Evolutionary conservation across 2,113 vertebrate species (phyloP).

Genomic region (Loxodonta africana): DNA sequence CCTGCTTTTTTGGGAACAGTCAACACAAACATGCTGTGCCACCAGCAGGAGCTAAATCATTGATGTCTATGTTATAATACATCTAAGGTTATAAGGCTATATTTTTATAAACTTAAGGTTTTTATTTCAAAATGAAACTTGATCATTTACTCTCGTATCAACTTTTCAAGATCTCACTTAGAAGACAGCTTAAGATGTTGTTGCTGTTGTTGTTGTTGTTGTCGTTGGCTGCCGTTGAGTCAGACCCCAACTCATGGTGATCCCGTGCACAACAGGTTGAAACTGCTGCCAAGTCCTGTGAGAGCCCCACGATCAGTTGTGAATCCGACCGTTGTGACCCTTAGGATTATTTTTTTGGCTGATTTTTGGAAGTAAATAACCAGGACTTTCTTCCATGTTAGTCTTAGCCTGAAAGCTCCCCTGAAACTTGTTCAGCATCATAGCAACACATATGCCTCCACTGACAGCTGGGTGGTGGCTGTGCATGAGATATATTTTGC

Average conservation of each 20-base stretch:
- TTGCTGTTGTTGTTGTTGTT: neutral
- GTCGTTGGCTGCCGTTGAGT: neutral
- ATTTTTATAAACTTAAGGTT: neutral
- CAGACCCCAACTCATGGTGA: neutral
- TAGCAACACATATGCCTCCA: neutral
- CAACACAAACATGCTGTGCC: neutral
- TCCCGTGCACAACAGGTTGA: neutral
- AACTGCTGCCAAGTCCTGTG: neutral
- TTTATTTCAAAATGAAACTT: constrained; percentile 32
- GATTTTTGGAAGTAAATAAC: neutral
- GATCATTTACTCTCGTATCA: constrained; percentile 9
- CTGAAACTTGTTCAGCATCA: neutral
- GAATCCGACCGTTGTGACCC: neutral
- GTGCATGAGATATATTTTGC: neutral
- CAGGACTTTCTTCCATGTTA: neutral
- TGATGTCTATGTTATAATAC: neutral
- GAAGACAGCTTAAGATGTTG: neutral
- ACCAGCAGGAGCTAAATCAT: neutral
- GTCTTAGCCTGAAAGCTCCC: neutral
- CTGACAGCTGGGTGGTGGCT: neutral
- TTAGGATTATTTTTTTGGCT: neutral
- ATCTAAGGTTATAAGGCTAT: neutral
- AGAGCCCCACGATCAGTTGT: no score
- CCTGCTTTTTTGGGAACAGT: neutral
- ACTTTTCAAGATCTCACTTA: neutral